Evolutionary conservation across 2,888 invertebrate genomes (phyloP).

Genomic region (Parnassius orleans): DNA sequence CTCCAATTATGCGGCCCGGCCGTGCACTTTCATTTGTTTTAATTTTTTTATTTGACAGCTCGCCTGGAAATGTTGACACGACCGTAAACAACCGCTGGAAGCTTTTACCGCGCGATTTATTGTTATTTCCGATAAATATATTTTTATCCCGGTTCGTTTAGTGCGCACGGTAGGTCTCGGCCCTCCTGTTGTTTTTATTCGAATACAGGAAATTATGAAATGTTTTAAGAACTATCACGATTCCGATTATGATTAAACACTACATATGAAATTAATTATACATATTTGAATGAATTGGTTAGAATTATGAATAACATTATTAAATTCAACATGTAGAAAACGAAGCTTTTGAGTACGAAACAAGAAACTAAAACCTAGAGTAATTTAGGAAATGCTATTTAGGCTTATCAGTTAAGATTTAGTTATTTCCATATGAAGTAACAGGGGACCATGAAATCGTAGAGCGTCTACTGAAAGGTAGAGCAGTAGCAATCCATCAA

Average conservation of each 20-base stretch:
- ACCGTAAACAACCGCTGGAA: slow-evolving; percentile 43
- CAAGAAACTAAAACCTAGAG: too few species aligned
- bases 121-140: slow-evolving; percentile 32
- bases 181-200: slow-evolving; percentile 13
- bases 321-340: too few species aligned
- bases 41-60: slow-evolving; percentile 28
- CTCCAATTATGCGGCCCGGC: background rate
- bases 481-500: slow-evolving; percentile 66
- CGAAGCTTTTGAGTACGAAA: too few species aligned
- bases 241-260: too few species aligned
- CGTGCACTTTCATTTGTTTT: slow-evolving; percentile 19
- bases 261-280: background rate
- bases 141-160: slow-evolving; percentile 29
- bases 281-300: too few species aligned
- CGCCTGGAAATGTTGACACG: slow-evolving; percentile 45
- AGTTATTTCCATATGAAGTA: slow-evolving; percentile 14
- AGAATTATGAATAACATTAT: too few species aligned
- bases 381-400: too few species aligned
- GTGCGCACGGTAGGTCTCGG: slow-evolving; percentile 11
- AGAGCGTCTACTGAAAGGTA: slow-evolving; percentile 13
- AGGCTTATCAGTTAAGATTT: background rate
- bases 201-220: slow-evolving; percentile 1
- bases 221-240: too few species aligned
- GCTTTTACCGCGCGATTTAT: slow-evolving; percentile 28
- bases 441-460: slow-evolving; percentile 11